These are phyloP conservation scores for Lagodon rhomboides DNA, from an alignment of 2,797 vertebrate genomes.

Conservation along the genomic window DNA sequence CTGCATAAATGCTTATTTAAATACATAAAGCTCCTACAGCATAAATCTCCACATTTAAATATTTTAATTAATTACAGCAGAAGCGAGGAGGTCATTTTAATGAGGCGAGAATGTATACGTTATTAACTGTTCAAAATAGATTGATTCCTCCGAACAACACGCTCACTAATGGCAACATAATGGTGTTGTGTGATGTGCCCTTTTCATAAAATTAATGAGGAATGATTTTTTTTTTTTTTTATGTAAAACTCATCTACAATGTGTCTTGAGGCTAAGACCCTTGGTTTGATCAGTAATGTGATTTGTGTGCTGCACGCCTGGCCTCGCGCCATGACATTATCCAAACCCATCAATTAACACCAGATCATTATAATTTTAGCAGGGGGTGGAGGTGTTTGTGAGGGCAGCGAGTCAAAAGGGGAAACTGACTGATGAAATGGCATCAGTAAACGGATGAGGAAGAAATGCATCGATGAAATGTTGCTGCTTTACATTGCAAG, in stretches of 20 bases:
- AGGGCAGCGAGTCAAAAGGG: slow-evolving; percentile 39
- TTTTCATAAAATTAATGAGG: slow-evolving; percentile 76
- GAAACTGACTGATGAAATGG: slow-evolving; percentile 28
- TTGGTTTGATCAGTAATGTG: slow-evolving; percentile 60
- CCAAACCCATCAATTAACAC: slow-evolving; percentile 69
- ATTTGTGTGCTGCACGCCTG: slow-evolving; percentile 59
- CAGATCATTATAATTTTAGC: slow-evolving; percentile 53
- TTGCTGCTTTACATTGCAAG: slow-evolving; percentile 16
- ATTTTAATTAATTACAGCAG: slow-evolving; percentile 30
- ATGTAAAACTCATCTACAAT: slow-evolving; percentile 64
- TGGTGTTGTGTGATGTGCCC: slow-evolving; percentile 65
- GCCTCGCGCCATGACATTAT: slow-evolving; percentile 70
- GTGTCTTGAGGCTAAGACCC: slow-evolving; percentile 56
- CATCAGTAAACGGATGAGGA: slow-evolving; percentile 29
- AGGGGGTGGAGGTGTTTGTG: slow-evolving; percentile 50
- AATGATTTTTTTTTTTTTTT: slow-evolving; percentile 57
- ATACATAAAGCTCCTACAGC: not conserved
- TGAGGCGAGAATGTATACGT: slow-evolving; percentile 4
- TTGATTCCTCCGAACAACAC: slow-evolving; percentile 38
- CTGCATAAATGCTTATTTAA: not conserved
- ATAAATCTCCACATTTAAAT: slow-evolving; percentile 15
- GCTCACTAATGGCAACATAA: slow-evolving; percentile 51
- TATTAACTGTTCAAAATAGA: slow-evolving; percentile 36
- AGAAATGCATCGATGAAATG: slow-evolving; percentile 7
- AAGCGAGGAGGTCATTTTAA: slow-evolving; percentile 31